phyloP scores from a whole-genome alignment of 2,888 invertebrate genomes.

The Lasioglossum morio region DNA sequence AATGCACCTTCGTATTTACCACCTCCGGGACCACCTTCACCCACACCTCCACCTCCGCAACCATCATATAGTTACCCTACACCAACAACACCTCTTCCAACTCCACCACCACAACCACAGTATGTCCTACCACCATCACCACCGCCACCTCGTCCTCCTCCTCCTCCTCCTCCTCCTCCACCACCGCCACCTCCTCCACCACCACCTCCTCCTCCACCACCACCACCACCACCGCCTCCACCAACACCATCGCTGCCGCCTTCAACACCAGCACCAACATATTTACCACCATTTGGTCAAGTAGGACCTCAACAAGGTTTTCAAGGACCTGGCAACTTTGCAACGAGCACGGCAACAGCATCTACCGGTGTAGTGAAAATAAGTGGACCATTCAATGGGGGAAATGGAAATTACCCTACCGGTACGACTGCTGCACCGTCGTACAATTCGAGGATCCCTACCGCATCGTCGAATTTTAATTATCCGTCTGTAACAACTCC shows the following conservation, averaged over 20 bases:
- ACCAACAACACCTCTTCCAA: constrained; percentile 51
- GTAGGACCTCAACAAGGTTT: not conserved
- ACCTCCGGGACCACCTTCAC: constrained; percentile 35
- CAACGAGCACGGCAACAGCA: not conserved
- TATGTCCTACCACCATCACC: constrained; percentile 37
- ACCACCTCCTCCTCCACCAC: constrained; percentile 38
- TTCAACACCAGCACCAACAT: constrained; percentile 63
- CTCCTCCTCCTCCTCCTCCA: not conserved
- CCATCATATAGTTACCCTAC: constrained; percentile 24
- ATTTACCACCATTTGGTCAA: constrained; percentile 64
- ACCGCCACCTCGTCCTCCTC: not conserved
- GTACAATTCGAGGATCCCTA: not conserved
- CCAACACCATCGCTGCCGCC: constrained; percentile 42
- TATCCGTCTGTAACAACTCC: constrained; percentile 28
- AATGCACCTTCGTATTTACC: constrained; percentile 30
- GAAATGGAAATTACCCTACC: not conserved
- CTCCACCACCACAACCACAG: constrained; percentile 31
- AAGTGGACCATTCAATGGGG: not conserved
- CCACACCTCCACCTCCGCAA: constrained; percentile 41
- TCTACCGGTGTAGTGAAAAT: not conserved
- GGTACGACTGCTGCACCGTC: not conserved
- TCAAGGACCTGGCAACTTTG: not conserved
- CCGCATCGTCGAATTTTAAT: constrained; percentile 16
- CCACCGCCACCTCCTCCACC: constrained; percentile 23
- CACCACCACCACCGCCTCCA: constrained; percentile 19